Evolutionary conservation across 2,113 vertebrate species (phyloP), one percentile per base, ranked within the genome.

Genomic region (Nibea coibor): DNA sequence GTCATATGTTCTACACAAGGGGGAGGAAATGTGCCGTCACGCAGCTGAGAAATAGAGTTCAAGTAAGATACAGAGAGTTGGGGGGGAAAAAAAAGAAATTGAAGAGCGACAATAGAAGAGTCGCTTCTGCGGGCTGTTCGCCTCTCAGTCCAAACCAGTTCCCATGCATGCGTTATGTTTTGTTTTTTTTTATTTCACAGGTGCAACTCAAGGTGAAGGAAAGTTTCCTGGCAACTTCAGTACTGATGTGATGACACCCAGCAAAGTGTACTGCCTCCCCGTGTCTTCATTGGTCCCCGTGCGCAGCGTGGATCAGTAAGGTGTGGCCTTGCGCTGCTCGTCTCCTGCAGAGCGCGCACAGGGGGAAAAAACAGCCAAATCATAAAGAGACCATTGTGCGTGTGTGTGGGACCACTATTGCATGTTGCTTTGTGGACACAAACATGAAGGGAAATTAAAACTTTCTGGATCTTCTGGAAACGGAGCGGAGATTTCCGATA

Each of bases 261-360:
- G 14, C 39, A 11, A 16, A 35, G 56, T 20, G 22, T 16, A 15
- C 48, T 31, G 26, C 6, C 39, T 22, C 71, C 17, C 35, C 7
- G 53, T 50, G 35, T 24, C 54, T 4, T 56, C 42, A 86, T 84
- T 88, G 91, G 80, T 70, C 79, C 66, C 66, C 1, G 19, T 31
- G 58, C 2, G 17, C 64, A 4, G 62, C n/a, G 47, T 39, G 84
- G 68, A 72, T 64, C 62, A 45, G 72, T 58, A 28, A 91, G 87
- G 87, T 85, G 93, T 81, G 91, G 82, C 86, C 80, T 80, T 10
- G 39, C 50, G 5, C 70, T 14, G 73, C 2, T 48, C 62, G 65
- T 67, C 82, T 75, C 63, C 75, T 53, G 71, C 69, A 11, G 69
- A 2, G 64, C 58, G 70, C 78, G 22, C 73, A 12, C n/a, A 53